phyloP scores from a whole-genome alignment of 2,113 vertebrate species.

The Rhabdomys dilectus region DNA sequence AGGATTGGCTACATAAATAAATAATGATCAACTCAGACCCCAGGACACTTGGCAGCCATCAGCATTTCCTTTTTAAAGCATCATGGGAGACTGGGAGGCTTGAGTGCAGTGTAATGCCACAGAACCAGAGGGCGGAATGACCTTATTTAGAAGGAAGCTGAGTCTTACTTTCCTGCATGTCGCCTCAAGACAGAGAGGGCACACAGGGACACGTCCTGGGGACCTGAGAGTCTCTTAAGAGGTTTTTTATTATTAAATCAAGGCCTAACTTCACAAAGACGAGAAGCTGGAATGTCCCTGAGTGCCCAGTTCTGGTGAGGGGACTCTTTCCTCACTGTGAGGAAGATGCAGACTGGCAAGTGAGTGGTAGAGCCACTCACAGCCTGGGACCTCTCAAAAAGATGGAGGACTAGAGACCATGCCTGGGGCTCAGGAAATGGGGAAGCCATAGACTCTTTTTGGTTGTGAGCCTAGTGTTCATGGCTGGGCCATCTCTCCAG shows the following conservation, averaged over 20 bases:
- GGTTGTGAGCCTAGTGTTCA: not conserved
- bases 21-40: not conserved
- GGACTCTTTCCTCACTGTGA: not conserved
- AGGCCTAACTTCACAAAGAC: not conserved
- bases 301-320: not conserved
- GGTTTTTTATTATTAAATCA: not conserved
- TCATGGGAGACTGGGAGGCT: not conserved
- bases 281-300: not conserved
- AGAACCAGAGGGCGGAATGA: not conserved
- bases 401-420: accelerated
- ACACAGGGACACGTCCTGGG: not conserved
- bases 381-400: not conserved
- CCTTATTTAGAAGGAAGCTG: not conserved
- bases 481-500: not conserved
- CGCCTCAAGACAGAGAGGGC: not conserved
- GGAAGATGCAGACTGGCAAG: not conserved
- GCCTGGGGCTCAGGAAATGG: not conserved
- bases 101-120: not conserved
- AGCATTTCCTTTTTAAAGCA: not conserved
- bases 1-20: not conserved
- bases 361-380: too few species aligned
- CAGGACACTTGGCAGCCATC: not conserved
- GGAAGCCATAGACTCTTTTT: not conserved
- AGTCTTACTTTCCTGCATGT: not conserved
- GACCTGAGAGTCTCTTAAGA: not conserved